Evolutionary conservation across 2,888 invertebrate genomes (phyloP).

Genomic region (Cryptocephalus primarius): DNA sequence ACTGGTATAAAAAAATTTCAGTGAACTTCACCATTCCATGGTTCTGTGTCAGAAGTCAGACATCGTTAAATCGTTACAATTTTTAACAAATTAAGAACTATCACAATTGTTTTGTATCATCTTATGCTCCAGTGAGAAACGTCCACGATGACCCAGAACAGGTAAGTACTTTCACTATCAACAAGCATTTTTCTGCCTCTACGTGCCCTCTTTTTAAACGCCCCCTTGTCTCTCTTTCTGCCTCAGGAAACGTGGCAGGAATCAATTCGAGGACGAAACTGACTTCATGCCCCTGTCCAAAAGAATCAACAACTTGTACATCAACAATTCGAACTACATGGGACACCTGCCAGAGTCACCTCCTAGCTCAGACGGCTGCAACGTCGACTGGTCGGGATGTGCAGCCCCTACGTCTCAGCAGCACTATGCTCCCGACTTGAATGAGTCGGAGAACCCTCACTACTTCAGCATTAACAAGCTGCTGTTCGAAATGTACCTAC

Average conservation of each 20-base stretch:
- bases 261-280: slow-evolving; percentile 54
- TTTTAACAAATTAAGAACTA: too few species aligned
- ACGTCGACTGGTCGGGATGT: slow-evolving; percentile 25
- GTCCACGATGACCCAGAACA: too few species aligned
- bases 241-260: slow-evolving; percentile 65
- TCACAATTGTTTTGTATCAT: too few species aligned
- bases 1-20: too few species aligned
- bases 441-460: slow-evolving; percentile 67
- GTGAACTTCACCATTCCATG: too few species aligned
- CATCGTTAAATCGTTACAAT: too few species aligned
- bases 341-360: slow-evolving; percentile 27
- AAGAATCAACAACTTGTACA: slow-evolving; percentile 80
- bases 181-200: too few species aligned
- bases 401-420: slow-evolving; percentile 58
- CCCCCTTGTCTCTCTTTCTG: slow-evolving; percentile 1
- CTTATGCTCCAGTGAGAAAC: too few species aligned
- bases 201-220: too few species aligned
- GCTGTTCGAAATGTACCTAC: slow-evolving; percentile 73
- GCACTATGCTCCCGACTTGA: slow-evolving; percentile 70
- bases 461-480: slow-evolving; percentile 80
- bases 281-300: slow-evolving; percentile 85
- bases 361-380: slow-evolving; percentile 29
- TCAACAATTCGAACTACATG: slow-evolving; percentile 44
- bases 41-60: too few species aligned
- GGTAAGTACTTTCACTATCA: too few species aligned